phyloP scores from a whole-genome alignment of 1,140 invertebrate genomes.

The Elymnias hypermnestra region DNA sequence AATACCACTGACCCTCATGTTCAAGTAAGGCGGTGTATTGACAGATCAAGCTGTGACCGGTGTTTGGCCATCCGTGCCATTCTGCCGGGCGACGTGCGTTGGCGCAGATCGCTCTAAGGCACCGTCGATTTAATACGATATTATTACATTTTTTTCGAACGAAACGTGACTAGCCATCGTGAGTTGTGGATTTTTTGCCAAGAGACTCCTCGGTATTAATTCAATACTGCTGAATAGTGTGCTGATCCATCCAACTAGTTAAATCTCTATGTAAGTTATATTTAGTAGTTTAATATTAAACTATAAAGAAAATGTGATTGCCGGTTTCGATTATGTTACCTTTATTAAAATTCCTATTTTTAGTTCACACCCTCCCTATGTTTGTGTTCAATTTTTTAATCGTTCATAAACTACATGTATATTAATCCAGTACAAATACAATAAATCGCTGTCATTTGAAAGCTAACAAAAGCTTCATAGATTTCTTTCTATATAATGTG shows the following conservation, averaged over 20 bases:
- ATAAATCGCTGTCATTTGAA: too few species aligned
- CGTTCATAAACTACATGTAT: too few species aligned
- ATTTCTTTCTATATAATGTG: too few species aligned
- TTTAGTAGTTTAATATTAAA: neutral
- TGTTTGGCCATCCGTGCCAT: slow-evolving; percentile 30
- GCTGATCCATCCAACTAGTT: neutral
- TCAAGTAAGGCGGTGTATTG: slow-evolving; percentile 23
- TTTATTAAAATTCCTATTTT: too few species aligned
- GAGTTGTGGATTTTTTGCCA: slow-evolving; percentile 1
- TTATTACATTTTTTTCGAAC: slow-evolving; percentile 2
- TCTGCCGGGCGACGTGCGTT: slow-evolving; percentile 33
- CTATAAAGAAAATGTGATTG: too few species aligned
- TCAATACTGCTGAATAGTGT: slow-evolving; percentile 1
- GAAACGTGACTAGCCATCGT: slow-evolving; percentile 1
- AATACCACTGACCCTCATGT: neutral
- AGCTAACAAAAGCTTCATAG: too few species aligned
- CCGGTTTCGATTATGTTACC: too few species aligned
- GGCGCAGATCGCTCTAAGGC: slow-evolving; percentile 19
- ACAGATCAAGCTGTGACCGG: slow-evolving; percentile 25
- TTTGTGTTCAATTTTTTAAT: too few species aligned
- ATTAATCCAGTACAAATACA: too few species aligned
- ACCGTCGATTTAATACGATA: neutral
- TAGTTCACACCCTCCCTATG: too few species aligned
- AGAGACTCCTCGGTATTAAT: slow-evolving; percentile 2
- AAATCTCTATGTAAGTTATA: neutral